Percentiles rank a stretch among this genome's conserved stretches.
phyloP scores from a whole-genome alignment of 2,888 invertebrate species.

The Melolontha melolontha region DNA sequence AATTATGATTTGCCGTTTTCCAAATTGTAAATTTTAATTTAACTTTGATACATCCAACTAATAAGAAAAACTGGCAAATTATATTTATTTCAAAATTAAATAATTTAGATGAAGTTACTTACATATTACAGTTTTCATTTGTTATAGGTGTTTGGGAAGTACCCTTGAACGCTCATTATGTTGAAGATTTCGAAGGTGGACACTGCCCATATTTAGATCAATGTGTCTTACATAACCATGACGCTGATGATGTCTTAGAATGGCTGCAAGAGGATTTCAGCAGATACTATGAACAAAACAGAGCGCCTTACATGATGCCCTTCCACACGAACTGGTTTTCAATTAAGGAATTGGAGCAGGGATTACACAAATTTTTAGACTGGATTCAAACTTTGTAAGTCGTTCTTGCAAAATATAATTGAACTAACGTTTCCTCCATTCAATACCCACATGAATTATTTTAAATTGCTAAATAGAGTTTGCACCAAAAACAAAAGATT shows the following conservation, averaged over 20 bases:
- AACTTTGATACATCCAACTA: too few relatives aligned
- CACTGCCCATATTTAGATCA: conserved; percentile 94
- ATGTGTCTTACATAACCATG: conserved; percentile 90
- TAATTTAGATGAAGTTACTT: neutral
- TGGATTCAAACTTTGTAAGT: conserved; percentile 82
- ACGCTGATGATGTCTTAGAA: conserved; percentile 79
- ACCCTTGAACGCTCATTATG: conserved; percentile 89
- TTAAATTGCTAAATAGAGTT: too few relatives aligned
- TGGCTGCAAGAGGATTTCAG: conserved; percentile 93
- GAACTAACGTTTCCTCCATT: too few relatives aligned
- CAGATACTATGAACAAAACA: conserved; percentile 86
- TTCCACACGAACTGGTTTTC: conserved; percentile 98
- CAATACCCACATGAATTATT: too few relatives aligned
- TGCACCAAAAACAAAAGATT: too few relatives aligned
- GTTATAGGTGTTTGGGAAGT: conserved; percentile 88
- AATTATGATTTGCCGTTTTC: too few relatives aligned
- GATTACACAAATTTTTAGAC: conserved; percentile 86
- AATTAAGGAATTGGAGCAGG: conserved; percentile 83
- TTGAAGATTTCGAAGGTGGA: conserved; percentile 89
- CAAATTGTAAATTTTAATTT: too few relatives aligned
- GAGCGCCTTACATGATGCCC: conserved; percentile 94
- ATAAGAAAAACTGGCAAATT: too few relatives aligned
- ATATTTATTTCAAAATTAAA: too few relatives aligned
- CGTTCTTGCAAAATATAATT: neutral
- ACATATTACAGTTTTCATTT: neutral